Conservation (phyloP, 2,888 invertebrate species). For the Anarsia innoxiella region DNA sequence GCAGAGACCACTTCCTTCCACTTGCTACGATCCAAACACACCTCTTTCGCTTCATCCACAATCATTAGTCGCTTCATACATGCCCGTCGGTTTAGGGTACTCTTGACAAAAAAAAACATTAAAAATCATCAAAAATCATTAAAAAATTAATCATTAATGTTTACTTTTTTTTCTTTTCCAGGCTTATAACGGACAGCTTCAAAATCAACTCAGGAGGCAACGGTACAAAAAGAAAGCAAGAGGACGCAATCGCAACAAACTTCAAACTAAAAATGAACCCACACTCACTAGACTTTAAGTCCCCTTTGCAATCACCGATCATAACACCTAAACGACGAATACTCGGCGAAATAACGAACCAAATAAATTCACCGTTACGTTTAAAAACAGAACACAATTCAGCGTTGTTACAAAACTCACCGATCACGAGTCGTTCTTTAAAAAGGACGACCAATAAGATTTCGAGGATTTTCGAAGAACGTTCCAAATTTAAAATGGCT, state of each 20-base stretch:
- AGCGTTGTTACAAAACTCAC: conserved; percentile 28
- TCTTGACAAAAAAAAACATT: too few species aligned
- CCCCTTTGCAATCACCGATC: conserved; percentile 35
- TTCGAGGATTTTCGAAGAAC: conserved; percentile 50
- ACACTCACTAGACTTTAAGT: conserved; percentile 48
- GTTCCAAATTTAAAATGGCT: conserved; percentile 47
- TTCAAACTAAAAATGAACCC: conserved; percentile 62
- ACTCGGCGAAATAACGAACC: conserved; percentile 40
- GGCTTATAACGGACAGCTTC: conserved; percentile 71
- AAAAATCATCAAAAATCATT: too few species aligned
- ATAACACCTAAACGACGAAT: conserved; percentile 44
- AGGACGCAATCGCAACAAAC: conserved; percentile 45
- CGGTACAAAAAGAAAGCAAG: conserved; percentile 56
- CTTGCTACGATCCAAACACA: too few species aligned
- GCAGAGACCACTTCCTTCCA: too few species aligned
- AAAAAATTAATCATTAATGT: neutral
- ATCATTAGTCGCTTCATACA: too few species aligned
- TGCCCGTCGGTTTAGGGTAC: too few species aligned
- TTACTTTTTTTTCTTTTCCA: conserved; percentile 35
- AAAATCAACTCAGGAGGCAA: conserved; percentile 68
- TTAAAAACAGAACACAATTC: conserved; percentile 20
- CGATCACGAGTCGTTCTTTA: conserved; percentile 16
- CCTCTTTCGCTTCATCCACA: too few species aligned
- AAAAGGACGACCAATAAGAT: conserved; percentile 39
- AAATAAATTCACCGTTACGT: conserved; percentile 7